Evolutionary conservation across 2,113 vertebrate species (phyloP), one percentile per base, ranked within the genome.

Genomic region (Aptenodytes forsteri): DNA sequence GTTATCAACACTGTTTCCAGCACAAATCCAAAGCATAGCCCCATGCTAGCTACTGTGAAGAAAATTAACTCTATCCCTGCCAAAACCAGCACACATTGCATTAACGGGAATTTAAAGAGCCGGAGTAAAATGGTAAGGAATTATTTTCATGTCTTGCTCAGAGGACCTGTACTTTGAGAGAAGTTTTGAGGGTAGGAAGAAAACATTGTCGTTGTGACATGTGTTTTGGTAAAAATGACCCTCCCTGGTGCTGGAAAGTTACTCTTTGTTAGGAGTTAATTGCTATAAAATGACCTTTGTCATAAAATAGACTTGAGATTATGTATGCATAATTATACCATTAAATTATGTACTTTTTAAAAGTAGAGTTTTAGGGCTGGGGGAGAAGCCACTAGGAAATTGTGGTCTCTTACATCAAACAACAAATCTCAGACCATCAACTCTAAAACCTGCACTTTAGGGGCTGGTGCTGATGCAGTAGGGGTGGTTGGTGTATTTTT

Each of bases 151-250:
- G 23, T n/a, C 67, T 69, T 49, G 38, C n/a, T 49, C 19, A 26
- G 66, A 65, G 65, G 17, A 69, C 10, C 25, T 73, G 30, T n/a
- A 15, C 16, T 87, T 36, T 4, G 15, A n/a, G 26, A 47, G 34
- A n/a, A 29, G 3, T 72, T 76, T 80, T 32, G 44, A 72, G 30
- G 10, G 3, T 3, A n/a, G 30, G 20, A 52, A 40, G 46, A 47
- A 62, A 54, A 19, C 6, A 4, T 56, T 5, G 2, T 9, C 10
- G 2, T 44, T 73, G 46, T 1, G 4, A 17, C 1, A 0, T 16
- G 4, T 5, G 2, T 30, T 87, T 58, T 5, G 5, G 34, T 40
- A 27, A 54, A 79, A 80, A 20, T 12, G 7, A 34, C 17, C 16
- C 5, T 75, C 34, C 34, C 5, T 42, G 30, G 27, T 80, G 23